phyloP scores from a whole-genome alignment of 1,140 invertebrate genomes.

The Scaptomyza montana region DNA sequence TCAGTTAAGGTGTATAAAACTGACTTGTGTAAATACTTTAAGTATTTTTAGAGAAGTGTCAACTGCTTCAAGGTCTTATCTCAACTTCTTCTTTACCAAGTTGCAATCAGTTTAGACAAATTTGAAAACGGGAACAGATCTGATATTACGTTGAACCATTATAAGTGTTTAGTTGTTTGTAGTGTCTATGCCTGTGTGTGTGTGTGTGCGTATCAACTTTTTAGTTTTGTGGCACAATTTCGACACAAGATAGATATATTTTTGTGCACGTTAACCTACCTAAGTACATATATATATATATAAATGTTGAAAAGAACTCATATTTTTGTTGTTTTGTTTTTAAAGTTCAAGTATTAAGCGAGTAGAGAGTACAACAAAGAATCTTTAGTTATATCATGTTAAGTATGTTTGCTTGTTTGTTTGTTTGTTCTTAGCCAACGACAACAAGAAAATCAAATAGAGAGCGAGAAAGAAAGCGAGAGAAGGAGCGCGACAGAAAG shows the following conservation, averaged over 20 bases:
- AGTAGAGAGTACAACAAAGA: conserved; percentile 35
- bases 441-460: conserved; percentile 20
- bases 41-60: neutral
- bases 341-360: conserved; percentile 12
- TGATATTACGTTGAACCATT: conserved; percentile 1
- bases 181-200: neutral
- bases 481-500: neutral
- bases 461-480: neutral
- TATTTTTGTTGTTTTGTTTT: too few species aligned
- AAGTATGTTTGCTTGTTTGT: conserved; percentile 28
- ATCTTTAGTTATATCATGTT: conserved; percentile 27
- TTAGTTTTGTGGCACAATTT: conserved; percentile 41
- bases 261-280: neutral
- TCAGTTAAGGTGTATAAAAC: too few species aligned
- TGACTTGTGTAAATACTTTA: too few species aligned
- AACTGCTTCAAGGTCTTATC: conserved; percentile 1
- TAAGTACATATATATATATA: conserved; percentile 6
- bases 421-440: conserved; percentile 11
- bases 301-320: neutral
- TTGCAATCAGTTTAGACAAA: neutral
- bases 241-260: conserved; percentile 31
- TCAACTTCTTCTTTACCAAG: neutral
- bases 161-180: too few species aligned
- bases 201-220: conserved; percentile 19
- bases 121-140: conserved; percentile 7